Conservation (phyloP, 1,140 invertebrate species). For the Cepaea nemoralis region DNA sequence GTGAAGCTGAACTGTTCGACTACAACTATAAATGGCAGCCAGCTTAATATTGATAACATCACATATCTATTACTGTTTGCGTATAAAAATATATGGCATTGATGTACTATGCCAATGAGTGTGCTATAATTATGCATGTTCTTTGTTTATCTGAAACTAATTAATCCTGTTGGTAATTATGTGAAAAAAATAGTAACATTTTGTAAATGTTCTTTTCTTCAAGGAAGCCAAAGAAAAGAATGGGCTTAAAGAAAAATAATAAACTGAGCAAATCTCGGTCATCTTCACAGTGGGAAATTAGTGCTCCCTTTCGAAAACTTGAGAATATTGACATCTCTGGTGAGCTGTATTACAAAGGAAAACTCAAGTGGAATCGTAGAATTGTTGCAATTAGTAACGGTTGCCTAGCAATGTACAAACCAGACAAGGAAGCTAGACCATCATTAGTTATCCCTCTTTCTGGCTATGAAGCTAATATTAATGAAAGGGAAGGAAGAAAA, state of each 20-base stretch:
- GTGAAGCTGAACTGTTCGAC: too few species aligned
- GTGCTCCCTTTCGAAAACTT: constrained; percentile 51
- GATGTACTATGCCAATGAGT: too few species aligned
- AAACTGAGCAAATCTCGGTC: constrained; percentile 51
- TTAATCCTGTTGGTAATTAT: too few species aligned
- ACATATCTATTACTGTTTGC: too few species aligned
- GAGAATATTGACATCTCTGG: constrained; percentile 55
- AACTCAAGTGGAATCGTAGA: constrained; percentile 58
- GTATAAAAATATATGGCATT: too few species aligned
- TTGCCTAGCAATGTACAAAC: constrained; percentile 57
- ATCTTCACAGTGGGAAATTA: constrained; percentile 57
- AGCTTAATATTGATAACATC: too few species aligned
- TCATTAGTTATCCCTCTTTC: constrained; percentile 52
- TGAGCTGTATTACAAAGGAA: constrained; percentile 57
- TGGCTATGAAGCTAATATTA: constrained; percentile 49
- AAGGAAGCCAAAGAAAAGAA: constrained; percentile 15
- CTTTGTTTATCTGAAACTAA: not conserved
- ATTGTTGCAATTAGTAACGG: constrained; percentile 54
- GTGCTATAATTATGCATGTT: not conserved
- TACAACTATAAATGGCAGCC: too few species aligned
- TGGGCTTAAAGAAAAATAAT: constrained; percentile 34
- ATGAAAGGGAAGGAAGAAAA: constrained; percentile 48
- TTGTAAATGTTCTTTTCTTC: too few species aligned
- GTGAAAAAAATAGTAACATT: too few species aligned
- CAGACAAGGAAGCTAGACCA: constrained; percentile 54